Conservation (phyloP, 2,888 invertebrate genomes). For the Sipunculus nudus region DNA sequence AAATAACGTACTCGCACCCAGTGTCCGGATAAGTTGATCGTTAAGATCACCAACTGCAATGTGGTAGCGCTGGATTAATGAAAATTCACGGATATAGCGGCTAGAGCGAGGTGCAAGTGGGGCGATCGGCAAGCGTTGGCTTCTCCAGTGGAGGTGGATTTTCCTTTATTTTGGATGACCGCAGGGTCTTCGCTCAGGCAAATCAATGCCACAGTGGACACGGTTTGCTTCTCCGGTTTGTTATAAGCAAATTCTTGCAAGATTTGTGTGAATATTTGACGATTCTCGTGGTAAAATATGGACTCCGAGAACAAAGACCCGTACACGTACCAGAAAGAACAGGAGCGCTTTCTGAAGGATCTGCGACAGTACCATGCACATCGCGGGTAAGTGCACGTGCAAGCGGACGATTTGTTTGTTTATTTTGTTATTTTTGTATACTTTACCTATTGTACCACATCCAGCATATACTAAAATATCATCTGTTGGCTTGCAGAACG, state of each 20-base stretch:
- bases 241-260: no score
- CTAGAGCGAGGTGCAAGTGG: no score
- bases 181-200: no score
- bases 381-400: slow-evolving; percentile 79
- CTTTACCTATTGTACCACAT: no score
- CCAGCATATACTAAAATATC: no score
- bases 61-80: neutral
- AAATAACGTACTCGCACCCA: neutral
- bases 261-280: slow-evolving; percentile 73
- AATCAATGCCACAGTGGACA: no score
- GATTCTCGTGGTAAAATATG: slow-evolving; percentile 73
- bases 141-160: neutral
- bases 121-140: no score
- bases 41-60: neutral
- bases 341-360: slow-evolving; percentile 83
- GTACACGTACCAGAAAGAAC: slow-evolving; percentile 80
- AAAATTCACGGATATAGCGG: neutral
- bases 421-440: neutral
- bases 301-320: slow-evolving; percentile 80
- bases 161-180: neutral
- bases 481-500: slow-evolving; percentile 70
- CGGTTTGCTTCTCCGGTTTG: no score
- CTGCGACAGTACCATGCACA: slow-evolving; percentile 90
- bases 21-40: neutral
- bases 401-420: neutral